A percentile compares a stretch with the other conserved stretches of the same genome.
Conservation (phyloP, 2,797 vertebrate species). For the Mastacembelus armatus region DNA sequence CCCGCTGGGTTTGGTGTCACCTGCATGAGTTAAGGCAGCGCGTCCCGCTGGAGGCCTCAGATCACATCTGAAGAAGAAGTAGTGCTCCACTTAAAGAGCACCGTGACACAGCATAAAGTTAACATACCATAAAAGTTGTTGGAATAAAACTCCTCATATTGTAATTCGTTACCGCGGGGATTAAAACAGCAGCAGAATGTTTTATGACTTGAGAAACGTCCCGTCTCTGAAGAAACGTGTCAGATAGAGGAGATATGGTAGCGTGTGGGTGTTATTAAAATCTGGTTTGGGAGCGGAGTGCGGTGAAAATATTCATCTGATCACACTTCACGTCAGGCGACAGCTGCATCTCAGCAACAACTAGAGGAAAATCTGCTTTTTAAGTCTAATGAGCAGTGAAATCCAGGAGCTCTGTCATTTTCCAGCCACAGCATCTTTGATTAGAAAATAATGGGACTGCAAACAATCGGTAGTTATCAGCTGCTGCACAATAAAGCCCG, state of each 20-base stretch:
- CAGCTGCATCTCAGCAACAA: too few species aligned
- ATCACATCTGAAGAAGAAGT: background rate
- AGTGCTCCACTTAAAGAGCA: background rate
- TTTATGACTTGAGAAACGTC: background rate
- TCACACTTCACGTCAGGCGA: background rate
- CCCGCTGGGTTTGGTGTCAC: conserved; percentile 14
- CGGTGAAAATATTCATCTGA: background rate
- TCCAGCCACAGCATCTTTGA: too few species aligned
- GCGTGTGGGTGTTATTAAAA: too few species aligned
- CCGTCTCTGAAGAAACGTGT: background rate
- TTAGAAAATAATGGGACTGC: too few species aligned
- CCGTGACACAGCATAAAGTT: background rate
- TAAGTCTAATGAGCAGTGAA: background rate
- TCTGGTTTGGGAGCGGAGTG: background rate
- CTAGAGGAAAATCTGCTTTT: background rate
- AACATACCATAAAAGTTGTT: background rate
- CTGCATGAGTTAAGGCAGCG: conserved; percentile 3
- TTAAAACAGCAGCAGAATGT: background rate
- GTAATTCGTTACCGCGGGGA: background rate
- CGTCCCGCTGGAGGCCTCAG: too few species aligned
- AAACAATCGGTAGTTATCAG: too few species aligned
- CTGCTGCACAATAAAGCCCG: too few species aligned
- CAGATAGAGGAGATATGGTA: background rate
- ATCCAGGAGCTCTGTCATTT: too few species aligned
- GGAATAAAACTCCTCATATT: background rate